These are phyloP conservation scores for Mesitornis unicolor DNA, from an alignment of 2,113 vertebrate genomes.

Conservation along the genomic window DNA sequence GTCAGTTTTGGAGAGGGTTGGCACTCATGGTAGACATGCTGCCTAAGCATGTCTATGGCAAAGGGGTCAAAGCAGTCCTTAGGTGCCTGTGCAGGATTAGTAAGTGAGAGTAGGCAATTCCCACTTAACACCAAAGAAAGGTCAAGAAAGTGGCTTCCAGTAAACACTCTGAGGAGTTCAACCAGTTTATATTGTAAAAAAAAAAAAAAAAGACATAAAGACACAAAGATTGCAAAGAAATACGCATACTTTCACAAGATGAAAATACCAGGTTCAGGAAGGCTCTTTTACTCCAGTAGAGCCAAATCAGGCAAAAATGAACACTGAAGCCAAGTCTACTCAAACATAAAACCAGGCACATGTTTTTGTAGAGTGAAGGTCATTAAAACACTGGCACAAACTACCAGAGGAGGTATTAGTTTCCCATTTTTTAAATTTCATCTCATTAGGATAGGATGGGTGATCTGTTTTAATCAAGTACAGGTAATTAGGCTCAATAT, in stretches of 20 bases:
- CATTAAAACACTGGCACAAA: neutral
- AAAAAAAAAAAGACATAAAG: neutral
- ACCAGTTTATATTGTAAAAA: neutral
- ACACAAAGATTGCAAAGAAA: neutral
- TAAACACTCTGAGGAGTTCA: neutral
- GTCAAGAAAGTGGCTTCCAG: neutral
- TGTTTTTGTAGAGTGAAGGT: neutral
- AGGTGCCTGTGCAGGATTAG: neutral
- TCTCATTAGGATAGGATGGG: neutral
- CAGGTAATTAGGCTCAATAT: slow-evolving; percentile 45
- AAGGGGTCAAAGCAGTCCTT: neutral
- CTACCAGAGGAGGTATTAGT: neutral
- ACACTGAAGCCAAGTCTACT: neutral
- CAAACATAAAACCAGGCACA: neutral
- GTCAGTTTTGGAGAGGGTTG: neutral
- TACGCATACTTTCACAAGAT: neutral
- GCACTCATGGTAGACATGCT: neutral
- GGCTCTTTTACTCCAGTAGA: neutral
- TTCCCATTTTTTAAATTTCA: neutral
- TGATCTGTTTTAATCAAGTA: slow-evolving; percentile 43
- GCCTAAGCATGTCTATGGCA: neutral
- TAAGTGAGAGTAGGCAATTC: neutral
- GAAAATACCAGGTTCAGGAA: neutral
- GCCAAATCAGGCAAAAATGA: neutral
- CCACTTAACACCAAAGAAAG: neutral